phyloP scores from a whole-genome alignment of 2,888 invertebrate species.

The Strigamia transsilvanica region DNA sequence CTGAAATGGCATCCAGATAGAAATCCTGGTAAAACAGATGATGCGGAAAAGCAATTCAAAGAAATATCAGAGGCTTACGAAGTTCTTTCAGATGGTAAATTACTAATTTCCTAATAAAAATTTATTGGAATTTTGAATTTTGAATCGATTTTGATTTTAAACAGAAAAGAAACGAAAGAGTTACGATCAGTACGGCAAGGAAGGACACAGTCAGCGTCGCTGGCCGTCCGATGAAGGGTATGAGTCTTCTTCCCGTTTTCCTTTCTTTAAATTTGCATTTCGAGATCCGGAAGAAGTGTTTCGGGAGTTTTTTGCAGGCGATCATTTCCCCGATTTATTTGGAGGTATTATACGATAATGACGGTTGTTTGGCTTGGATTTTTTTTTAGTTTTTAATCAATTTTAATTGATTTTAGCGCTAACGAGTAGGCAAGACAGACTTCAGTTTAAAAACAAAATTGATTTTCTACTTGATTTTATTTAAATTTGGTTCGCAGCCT shows the following conservation, averaged over 20 bases:
- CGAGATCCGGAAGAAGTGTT: conserved; percentile 98
- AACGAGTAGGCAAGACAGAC: conserved; percentile 3
- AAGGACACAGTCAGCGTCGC: conserved; percentile 67
- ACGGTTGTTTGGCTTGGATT: not conserved
- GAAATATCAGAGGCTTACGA: conserved; percentile 99
- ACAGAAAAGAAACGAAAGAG: conserved; percentile 92
- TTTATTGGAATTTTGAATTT: conserved; percentile 56
- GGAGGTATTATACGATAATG: conserved; percentile 61
- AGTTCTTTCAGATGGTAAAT: conserved; percentile 92
- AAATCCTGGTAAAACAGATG: conserved; percentile 95
- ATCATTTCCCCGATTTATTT: conserved; percentile 85
- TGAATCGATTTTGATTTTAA: conserved; percentile 56
- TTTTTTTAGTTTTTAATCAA: not conserved
- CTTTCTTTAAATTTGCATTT: too few species aligned
- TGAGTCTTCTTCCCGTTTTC: too few species aligned
- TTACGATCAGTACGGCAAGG: conserved; percentile 95
- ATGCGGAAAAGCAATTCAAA: conserved; percentile 94
- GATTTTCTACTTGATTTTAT: too few species aligned
- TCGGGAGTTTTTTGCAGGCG: conserved; percentile 94
- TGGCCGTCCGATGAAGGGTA: conserved; percentile 54
- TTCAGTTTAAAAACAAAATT: too few species aligned
- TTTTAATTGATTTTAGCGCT: not conserved
- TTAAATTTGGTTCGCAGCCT: conserved; percentile 54
- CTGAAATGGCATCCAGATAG: conserved; percentile 99
- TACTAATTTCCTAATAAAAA: not conserved